Percentiles rank a stretch among this genome's conserved stretches.
These are phyloP conservation scores for Drosophila athabasca DNA, from an alignment of 1,140 invertebrate genomes.

Conservation along the genomic window DNA sequence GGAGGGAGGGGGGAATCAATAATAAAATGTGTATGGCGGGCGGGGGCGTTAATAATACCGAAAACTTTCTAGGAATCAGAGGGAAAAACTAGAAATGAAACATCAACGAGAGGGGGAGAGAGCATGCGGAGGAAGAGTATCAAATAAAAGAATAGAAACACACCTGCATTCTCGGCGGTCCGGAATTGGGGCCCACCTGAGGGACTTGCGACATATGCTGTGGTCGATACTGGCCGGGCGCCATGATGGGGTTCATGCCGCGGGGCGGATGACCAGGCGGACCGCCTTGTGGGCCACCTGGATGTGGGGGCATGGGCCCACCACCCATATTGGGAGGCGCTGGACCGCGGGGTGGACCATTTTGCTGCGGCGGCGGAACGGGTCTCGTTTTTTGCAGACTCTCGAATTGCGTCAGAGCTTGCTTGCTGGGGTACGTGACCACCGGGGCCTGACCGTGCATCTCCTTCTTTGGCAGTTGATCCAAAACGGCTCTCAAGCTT, in stretches of 20 bases:
- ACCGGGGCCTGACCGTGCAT: slow-evolving; percentile 97
- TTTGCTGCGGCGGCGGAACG: slow-evolving; percentile 88
- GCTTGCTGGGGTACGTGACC: slow-evolving; percentile 97
- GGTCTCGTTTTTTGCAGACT: slow-evolving; percentile 95
- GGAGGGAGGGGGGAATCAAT: slow-evolving; percentile 4
- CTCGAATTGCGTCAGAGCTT: slow-evolving; percentile 91
- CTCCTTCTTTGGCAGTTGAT: slow-evolving; percentile 96
- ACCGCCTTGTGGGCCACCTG: slow-evolving; percentile 69
- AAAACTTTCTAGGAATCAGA: slow-evolving; percentile 1
- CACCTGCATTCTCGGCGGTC: slow-evolving; percentile 83
- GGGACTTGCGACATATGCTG: slow-evolving; percentile 84
- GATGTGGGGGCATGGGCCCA: slow-evolving; percentile 84
- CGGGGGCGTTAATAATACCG: slow-evolving; percentile 44
- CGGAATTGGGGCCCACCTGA: slow-evolving; percentile 78
- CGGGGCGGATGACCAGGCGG: slow-evolving; percentile 86
- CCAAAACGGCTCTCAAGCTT: slow-evolving; percentile 95
- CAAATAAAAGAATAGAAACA: slow-evolving; percentile 18
- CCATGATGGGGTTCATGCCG: slow-evolving; percentile 84
- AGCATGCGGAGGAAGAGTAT: not conserved
- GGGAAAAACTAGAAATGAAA: slow-evolving; percentile 28
- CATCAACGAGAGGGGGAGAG: not conserved
- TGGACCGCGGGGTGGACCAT: slow-evolving; percentile 82
- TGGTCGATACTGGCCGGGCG: slow-evolving; percentile 76
- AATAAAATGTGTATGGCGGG: slow-evolving; percentile 55
- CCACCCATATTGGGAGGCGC: slow-evolving; percentile 83